phyloP scores from a whole-genome alignment of 2,113 vertebrate species.

The Garra rufa region DNA sequence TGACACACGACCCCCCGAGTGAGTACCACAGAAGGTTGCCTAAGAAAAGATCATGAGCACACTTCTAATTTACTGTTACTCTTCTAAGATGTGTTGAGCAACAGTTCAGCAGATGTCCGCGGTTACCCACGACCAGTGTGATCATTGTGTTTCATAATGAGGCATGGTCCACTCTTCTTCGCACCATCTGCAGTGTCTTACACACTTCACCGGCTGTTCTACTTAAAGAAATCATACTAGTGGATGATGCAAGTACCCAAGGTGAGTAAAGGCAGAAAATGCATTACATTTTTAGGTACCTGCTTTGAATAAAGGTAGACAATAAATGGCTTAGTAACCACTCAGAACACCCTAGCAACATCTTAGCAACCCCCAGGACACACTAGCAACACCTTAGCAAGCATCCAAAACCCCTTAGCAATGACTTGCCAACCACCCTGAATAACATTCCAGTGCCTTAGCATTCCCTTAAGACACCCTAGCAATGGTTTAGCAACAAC shows the following conservation, averaged over 20 bases:
- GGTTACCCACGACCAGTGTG: conserved; percentile 82
- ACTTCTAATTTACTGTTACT: neutral
- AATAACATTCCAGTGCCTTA: neutral
- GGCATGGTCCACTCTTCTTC: conserved; percentile 79
- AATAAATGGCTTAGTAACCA: neutral
- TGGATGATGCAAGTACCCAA: conserved; percentile 86
- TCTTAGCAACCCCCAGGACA: neutral
- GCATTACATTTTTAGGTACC: neutral
- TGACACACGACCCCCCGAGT: conserved; percentile 84
- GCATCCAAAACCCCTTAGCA: neutral
- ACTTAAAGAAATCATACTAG: conserved; percentile 81
- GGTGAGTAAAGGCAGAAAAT: conserved; percentile 23
- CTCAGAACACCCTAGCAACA: neutral
- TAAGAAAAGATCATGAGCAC: neutral
- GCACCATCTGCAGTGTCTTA: conserved; percentile 83
- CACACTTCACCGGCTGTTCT: conserved; percentile 80
- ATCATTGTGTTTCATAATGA: conserved; percentile 84
- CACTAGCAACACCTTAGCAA: neutral
- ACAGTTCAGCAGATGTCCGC: conserved; percentile 80
- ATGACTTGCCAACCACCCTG: neutral
- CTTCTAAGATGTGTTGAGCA: conserved; percentile 77
- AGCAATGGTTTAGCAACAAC: neutral
- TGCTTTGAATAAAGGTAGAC: neutral
- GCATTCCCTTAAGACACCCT: neutral
- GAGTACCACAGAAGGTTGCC: conserved; percentile 60